Evolutionary conservation across 2,888 invertebrate species (phyloP).

Genomic region (Endomychus coccineus): DNA sequence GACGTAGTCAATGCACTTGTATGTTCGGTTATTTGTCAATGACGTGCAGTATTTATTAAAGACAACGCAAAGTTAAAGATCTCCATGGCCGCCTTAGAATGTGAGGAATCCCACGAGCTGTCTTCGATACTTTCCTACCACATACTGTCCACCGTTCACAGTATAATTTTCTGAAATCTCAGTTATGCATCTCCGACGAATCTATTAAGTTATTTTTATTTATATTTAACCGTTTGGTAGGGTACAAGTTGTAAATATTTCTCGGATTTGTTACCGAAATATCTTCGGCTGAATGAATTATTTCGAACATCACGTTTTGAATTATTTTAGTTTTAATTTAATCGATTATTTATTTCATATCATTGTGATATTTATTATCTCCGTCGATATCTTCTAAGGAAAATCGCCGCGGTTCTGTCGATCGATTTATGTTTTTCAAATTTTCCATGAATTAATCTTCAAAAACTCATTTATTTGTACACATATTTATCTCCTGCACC

Average conservation of each 20-base stretch:
- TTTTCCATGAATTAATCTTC: too few relatives aligned
- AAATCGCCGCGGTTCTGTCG: too few relatives aligned
- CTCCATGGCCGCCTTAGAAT: conserved; percentile 38
- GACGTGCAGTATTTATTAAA: conserved; percentile 44
- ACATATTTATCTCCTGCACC: too few relatives aligned
- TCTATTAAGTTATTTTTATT: conserved; percentile 36
- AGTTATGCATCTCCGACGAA: conserved; percentile 35
- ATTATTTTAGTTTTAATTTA: too few relatives aligned
- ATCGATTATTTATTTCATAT: too few relatives aligned
- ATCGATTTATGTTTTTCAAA: too few relatives aligned
- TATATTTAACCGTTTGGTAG: conserved; percentile 28
- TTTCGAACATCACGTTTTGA: too few relatives aligned
- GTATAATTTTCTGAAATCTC: conserved; percentile 34
- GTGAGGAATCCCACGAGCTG: conserved; percentile 37
- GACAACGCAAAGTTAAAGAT: conserved; percentile 41
- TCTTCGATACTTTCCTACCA: conserved; percentile 22
- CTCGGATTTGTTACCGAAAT: conserved; percentile 26
- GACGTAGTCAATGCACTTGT: conserved; percentile 31
- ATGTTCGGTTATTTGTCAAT: conserved; percentile 44
- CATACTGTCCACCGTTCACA: conserved; percentile 32
- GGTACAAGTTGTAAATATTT: conserved; percentile 25
- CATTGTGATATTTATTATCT: too few relatives aligned
- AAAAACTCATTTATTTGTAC: too few relatives aligned
- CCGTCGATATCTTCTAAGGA: too few relatives aligned
- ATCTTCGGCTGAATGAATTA: conserved; percentile 7